Evolutionary conservation across 2,888 invertebrate genomes (phyloP).

Genomic region (Tholera decimalis): DNA sequence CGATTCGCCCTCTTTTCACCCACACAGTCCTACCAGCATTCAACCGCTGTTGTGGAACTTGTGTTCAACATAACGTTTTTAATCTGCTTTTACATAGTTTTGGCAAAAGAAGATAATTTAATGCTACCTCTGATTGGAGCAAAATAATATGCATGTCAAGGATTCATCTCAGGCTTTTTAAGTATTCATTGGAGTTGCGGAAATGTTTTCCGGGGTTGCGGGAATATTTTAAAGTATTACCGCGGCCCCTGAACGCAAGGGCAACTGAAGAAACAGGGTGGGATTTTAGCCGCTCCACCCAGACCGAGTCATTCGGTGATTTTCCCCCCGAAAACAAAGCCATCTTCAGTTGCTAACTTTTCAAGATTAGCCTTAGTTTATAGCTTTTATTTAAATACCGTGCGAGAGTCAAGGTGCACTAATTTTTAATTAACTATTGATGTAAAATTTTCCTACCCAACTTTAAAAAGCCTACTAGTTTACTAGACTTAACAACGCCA

Average conservation of each 20-base stretch:
- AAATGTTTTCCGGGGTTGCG: too few species aligned
- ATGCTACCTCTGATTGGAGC: neutral
- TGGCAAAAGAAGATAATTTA: neutral
- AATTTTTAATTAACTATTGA: neutral
- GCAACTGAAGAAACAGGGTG: too few species aligned
- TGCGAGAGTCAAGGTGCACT: neutral
- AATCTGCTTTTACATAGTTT: conserved; percentile 1
- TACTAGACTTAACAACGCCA: neutral
- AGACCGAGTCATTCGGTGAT: too few species aligned
- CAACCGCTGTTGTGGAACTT: conserved; percentile 48
- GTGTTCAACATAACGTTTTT: conserved; percentile 17
- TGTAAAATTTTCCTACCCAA: neutral
- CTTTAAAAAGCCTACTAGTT: neutral
- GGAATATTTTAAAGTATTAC: too few species aligned
- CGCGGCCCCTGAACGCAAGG: too few species aligned
- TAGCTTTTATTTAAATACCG: neutral
- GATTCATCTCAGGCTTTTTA: neutral
- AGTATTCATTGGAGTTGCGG: too few species aligned
- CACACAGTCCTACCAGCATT: conserved; percentile 64
- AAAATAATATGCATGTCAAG: neutral
- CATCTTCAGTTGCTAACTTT: too few species aligned
- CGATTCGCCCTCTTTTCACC: conserved; percentile 69
- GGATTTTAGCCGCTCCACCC: too few species aligned
- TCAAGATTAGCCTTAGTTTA: too few species aligned
- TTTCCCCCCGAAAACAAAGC: too few species aligned